Evolutionary conservation across 1,140 invertebrate species (phyloP).

Genomic region (Euschistus heros): DNA sequence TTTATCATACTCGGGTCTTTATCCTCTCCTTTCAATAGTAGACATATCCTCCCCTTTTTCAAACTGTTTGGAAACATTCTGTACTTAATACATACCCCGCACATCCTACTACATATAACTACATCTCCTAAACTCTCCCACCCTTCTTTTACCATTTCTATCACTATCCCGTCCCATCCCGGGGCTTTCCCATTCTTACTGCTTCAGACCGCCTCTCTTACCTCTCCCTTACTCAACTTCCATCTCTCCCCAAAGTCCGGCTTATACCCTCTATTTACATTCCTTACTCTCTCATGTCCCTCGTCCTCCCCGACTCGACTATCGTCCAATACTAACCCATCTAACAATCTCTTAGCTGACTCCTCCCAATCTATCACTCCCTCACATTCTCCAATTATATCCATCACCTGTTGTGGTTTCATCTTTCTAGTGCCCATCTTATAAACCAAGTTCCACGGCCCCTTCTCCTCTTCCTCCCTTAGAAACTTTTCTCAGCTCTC

Average conservation of each 20-base stretch:
- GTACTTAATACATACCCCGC: not conserved
- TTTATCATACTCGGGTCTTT: not conserved
- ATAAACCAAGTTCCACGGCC: slow-evolving; percentile 1
- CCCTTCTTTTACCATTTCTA: too few species aligned
- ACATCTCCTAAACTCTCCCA: not conserved
- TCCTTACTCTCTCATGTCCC: not conserved
- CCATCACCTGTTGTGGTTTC: not conserved
- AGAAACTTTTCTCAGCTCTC: not conserved
- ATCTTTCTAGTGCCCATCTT: not conserved
- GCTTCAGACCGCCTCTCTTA: not conserved
- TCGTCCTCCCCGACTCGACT: not conserved
- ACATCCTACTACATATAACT: not conserved
- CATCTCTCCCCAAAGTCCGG: not conserved
- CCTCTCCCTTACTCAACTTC: not conserved
- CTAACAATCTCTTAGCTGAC: not conserved
- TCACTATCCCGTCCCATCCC: too few species aligned
- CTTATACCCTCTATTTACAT: not conserved
- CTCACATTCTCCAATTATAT: not conserved
- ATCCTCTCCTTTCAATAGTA: not conserved
- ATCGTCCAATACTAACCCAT: not conserved
- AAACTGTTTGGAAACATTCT: not conserved
- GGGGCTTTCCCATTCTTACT: too few species aligned
- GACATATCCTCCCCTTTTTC: not conserved
- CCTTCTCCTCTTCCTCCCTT: not conserved
- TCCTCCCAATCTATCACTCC: not conserved